Evolutionary conservation across 2,888 invertebrate species (phyloP).

Genomic region (Colletes collaris): DNA sequence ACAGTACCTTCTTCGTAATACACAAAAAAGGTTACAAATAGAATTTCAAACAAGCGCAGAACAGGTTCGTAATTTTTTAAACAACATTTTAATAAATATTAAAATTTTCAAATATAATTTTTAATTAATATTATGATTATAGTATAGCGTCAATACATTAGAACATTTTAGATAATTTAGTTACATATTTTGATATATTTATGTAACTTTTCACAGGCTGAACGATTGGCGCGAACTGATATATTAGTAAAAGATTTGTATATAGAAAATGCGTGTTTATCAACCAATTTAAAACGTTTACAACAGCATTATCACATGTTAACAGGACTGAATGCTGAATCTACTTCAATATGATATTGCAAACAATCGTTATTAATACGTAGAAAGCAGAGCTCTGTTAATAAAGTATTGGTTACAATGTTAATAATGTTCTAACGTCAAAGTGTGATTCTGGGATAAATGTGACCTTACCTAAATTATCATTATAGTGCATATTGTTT

Average conservation of each 20-base stretch:
- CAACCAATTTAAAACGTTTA: conserved; percentile 86
- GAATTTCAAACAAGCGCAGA: conserved; percentile 85
- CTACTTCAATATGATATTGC: conserved; percentile 80
- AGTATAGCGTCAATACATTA: neutral
- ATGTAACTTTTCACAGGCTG: conserved; percentile 82
- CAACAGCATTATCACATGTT: conserved; percentile 85
- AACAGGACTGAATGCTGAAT: conserved; percentile 82
- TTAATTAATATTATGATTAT: neutral
- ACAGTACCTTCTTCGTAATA: conserved; percentile 84
- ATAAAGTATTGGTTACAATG: conserved; percentile 31
- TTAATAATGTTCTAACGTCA: conserved; percentile 31
- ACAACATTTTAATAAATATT: neutral
- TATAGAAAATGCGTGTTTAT: conserved; percentile 92
- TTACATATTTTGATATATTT: conserved; percentile 27
- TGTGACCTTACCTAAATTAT: conserved; percentile 34
- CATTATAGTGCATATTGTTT: conserved; percentile 21
- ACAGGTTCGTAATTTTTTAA: conserved; percentile 78
- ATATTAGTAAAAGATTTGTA: conserved; percentile 92
- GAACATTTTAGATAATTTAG: neutral
- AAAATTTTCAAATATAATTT: neutral
- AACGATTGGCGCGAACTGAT: conserved; percentile 89
- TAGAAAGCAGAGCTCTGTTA: conserved; percentile 19
- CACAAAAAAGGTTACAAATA: conserved; percentile 85
- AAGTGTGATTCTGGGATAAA: conserved; percentile 47
- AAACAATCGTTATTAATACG: conserved; percentile 28